A percentile compares a stretch with the other conserved stretches of the same genome.
Evolutionary conservation across 2,888 invertebrate species (phyloP).

Genomic region (Acanthoscelides obtectus): DNA sequence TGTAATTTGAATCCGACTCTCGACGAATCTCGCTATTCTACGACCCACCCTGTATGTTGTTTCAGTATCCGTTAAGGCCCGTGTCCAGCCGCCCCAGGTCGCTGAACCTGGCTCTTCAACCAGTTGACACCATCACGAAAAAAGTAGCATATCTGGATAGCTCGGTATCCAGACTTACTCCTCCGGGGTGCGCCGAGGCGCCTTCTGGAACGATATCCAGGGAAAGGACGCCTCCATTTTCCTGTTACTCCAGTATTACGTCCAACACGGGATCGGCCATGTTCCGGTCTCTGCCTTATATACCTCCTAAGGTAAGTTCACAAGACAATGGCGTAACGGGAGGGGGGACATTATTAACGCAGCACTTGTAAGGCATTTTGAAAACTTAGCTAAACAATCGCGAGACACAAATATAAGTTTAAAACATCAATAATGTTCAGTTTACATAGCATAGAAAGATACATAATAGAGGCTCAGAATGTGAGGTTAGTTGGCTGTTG

Average conservation of each 20-base stretch:
- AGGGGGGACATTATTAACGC: no score
- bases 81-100: slow-evolving; percentile 33
- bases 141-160: slow-evolving; percentile 35
- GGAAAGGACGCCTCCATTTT: slow-evolving; percentile 47
- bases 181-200: slow-evolving; percentile 32
- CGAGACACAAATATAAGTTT: no score
- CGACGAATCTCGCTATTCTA: background rate
- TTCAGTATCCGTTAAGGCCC: slow-evolving; percentile 29
- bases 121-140: slow-evolving; percentile 36
- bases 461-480: no score
- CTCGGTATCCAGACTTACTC: slow-evolving; percentile 29
- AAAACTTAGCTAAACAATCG: no score
- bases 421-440: no score
- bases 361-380: no score
- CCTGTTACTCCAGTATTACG: slow-evolving; percentile 49
- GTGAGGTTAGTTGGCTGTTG: no score
- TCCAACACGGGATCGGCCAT: slow-evolving; percentile 42
- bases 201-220: slow-evolving; percentile 44
- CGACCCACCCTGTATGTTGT: background rate
- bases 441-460: no score
- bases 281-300: slow-evolving; percentile 15
- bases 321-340: no score
- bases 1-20: background rate
- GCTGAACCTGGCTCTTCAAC: slow-evolving; percentile 27
- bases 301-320: slow-evolving; percentile 19